Conservation (phyloP, 2,888 invertebrate genomes). For the Drosophila falleni region DNA sequence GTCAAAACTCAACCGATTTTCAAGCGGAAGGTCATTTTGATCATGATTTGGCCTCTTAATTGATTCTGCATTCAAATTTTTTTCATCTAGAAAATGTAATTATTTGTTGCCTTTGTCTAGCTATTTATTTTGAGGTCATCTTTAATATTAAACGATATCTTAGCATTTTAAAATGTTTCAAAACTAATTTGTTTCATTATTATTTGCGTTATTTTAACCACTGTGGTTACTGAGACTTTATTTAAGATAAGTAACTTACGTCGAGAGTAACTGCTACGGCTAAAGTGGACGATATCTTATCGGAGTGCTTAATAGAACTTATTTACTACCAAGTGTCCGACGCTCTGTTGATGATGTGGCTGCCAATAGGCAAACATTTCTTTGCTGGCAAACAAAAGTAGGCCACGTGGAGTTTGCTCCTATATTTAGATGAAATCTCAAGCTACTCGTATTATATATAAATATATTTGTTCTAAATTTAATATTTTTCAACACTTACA, state of each 20-base stretch:
- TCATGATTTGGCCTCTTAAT: no score
- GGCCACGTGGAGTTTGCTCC: conserved; percentile 35
- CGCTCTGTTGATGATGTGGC: conserved; percentile 36
- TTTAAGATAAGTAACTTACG: conserved; percentile 24
- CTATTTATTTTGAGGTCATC: no score
- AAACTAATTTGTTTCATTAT: not conserved
- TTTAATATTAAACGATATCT: no score
- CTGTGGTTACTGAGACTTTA: conserved; percentile 22
- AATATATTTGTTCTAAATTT: not conserved
- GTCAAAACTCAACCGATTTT: no score
- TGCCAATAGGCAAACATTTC: conserved; percentile 4
- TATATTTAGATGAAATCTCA: not conserved
- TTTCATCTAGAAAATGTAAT: no score
- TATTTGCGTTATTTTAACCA: conserved; percentile 4
- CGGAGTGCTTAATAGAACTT: conserved; percentile 25
- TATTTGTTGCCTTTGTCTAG: no score
- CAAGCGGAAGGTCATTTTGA: no score
- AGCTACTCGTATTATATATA: not conserved
- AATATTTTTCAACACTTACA: not conserved
- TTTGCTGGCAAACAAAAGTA: conserved; percentile 27
- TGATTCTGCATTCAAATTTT: no score
- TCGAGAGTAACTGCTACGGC: not conserved
- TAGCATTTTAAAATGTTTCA: no score
- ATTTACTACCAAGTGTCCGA: conserved; percentile 36
- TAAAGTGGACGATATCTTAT: conserved; percentile 46